These are phyloP conservation scores for Ptychochromis oligacanthus DNA, from an alignment of 2,113 vertebrate genomes.

Conservation along the genomic window DNA sequence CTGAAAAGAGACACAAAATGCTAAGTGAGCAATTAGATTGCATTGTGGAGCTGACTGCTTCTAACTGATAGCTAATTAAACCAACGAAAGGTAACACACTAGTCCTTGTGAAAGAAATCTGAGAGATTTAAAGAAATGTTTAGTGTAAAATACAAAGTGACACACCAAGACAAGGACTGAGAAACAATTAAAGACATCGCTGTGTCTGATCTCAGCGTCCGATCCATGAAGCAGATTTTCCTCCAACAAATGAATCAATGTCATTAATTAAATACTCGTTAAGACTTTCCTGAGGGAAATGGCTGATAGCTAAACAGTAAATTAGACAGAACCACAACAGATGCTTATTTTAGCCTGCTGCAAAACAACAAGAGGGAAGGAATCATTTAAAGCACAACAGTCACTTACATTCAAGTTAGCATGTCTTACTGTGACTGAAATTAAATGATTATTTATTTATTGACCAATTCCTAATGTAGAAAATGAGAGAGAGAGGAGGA, in stretches of 20 bases:
- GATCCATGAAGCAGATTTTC: constrained; percentile 58
- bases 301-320: constrained; percentile 54
- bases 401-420: neutral
- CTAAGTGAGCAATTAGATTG: constrained; percentile 68
- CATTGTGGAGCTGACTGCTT: constrained; percentile 42
- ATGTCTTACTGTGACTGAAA: neutral
- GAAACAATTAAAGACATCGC: neutral
- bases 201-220: constrained; percentile 32
- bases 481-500: too few species aligned
- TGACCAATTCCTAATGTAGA: neutral
- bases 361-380: constrained; percentile 20
- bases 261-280: constrained; percentile 75
- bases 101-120: neutral
- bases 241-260: constrained; percentile 65
- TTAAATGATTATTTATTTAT: neutral
- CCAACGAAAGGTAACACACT: neutral
- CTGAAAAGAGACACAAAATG: constrained; percentile 48
- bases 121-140: neutral
- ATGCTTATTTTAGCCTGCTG: constrained; percentile 51
- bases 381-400: neutral
- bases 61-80: constrained; percentile 16
- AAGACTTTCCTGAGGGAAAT: constrained; percentile 72
- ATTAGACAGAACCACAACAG: constrained; percentile 56
- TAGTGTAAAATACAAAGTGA: neutral
- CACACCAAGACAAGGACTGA: neutral